phyloP scores from a whole-genome alignment of 2,888 invertebrate genomes.

The Oithona nana region DNA sequence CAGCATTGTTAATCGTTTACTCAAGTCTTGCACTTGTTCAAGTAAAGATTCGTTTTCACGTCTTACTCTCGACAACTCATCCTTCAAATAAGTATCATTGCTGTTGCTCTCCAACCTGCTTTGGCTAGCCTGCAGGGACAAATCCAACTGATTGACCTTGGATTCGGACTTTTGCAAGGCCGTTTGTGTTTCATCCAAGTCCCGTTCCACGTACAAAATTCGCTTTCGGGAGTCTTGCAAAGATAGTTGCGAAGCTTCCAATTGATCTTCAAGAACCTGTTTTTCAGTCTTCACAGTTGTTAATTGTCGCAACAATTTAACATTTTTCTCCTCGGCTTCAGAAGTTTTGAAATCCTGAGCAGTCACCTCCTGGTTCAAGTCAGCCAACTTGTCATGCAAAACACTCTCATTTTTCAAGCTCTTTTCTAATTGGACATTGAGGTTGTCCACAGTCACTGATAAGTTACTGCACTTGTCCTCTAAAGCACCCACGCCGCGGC shows the following conservation, averaged over 20 bases:
- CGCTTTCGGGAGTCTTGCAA: background rate
- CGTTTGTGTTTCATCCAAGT: background rate
- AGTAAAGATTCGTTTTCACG: background rate
- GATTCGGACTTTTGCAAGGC: background rate
- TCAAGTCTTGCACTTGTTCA: background rate
- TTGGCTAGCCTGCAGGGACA: background rate
- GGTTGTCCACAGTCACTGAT: background rate
- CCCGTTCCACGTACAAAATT: background rate
- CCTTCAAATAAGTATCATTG: background rate
- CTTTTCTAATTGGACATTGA: background rate
- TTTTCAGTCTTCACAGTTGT: background rate
- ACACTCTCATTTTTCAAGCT: background rate
- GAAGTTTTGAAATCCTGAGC: background rate
- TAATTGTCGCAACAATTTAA: background rate
- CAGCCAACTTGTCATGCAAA: background rate
- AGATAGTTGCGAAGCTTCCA: background rate
- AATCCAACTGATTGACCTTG: background rate
- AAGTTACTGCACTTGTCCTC: background rate
- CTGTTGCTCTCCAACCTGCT: background rate
- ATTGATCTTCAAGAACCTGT: background rate
- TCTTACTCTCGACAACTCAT: background rate
- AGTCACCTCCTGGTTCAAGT: background rate
- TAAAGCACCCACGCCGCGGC: background rate
- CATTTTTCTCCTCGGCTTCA: background rate
- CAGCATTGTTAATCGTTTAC: background rate